Base-by-base conservation (phyloP, 2,888 invertebrate genomes). In the Acleris laterana region DNA sequence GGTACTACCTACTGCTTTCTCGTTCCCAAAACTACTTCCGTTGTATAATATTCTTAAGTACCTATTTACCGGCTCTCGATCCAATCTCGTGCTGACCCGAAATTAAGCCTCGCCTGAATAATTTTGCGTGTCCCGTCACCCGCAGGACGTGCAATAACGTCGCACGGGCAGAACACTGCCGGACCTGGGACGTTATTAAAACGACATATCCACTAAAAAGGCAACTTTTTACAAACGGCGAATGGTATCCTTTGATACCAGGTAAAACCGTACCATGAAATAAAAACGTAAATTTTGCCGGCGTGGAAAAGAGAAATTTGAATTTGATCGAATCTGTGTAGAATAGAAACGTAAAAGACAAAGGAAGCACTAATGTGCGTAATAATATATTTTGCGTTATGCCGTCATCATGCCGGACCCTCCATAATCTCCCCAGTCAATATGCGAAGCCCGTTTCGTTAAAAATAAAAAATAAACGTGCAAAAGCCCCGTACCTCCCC, bases 391-490 rank as follows among this genome's bases (percentile, higher is more conserved):
- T 84, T 81, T 83, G 75, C 72, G 62, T 69, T 72, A 71, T 72
- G 76, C 79, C 83, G 80, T 84, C 81, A 85, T 81, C 75, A 75
- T 71, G 69, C 72, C 63, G 72, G 71, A 73, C 77, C 75, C 76
- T 69, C 76, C 75, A 77, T 82, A 78, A 81, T 83, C 66, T 62
- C 80, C 81, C 76, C 78, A 77, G 78, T 78, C 78, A 78, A 77
- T 78, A 75, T 71, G 79, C 74, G 71, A 69, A 72, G 70, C 77
- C 80, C 81, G 76, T 81, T 85, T 78, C 72, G 76, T 78, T 82
- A 81, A 84, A 84, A 85, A 82, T 82, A 81, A 84, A 84, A 85
- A 82, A 84, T 83, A 79, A 79, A 83, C 82, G 81, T 71, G 76
- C 77, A 81, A 77, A 78, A 76, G 77, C 74, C 76, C 81, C 79